phyloP scores from a whole-genome alignment of 2,888 invertebrate species.

The Amaurobius ferox region DNA sequence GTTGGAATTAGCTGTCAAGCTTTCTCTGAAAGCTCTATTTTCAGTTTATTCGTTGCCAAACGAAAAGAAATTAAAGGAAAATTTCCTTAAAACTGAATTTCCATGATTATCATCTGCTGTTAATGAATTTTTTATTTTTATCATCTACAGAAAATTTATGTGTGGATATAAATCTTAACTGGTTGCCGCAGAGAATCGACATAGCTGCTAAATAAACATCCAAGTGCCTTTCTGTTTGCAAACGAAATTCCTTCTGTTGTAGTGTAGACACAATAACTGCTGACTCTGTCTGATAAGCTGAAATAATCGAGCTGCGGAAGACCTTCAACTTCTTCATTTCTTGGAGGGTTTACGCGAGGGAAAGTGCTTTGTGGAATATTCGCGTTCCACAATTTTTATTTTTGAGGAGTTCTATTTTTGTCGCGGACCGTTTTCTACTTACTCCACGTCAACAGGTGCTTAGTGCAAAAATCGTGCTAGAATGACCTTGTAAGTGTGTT shows the following conservation, averaged over 20 bases:
- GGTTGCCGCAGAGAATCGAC: no score
- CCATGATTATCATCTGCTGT: no score
- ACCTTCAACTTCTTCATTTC: no score
- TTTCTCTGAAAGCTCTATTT: no score
- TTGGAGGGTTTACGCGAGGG: background rate
- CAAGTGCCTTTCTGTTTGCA: background rate
- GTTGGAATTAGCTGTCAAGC: no score
- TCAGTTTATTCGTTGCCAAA: no score
- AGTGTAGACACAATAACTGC: slow-evolving; percentile 7
- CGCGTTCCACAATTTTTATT: slow-evolving; percentile 48
- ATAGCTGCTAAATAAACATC: no score
- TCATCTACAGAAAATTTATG: no score
- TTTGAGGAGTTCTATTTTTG: background rate
- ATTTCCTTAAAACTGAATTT: no score
- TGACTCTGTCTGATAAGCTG: background rate
- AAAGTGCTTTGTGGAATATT: slow-evolving; percentile 20
- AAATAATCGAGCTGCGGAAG: background rate
- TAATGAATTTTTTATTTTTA: no score
- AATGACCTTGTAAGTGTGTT: background rate
- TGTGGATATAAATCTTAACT: no score
- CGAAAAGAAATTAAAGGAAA: no score
- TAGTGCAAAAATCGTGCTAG: background rate
- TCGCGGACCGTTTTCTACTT: slow-evolving; percentile 27
- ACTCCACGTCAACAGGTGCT: slow-evolving; percentile 27
- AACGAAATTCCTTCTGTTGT: background rate